Conservation (phyloP, 1,140 invertebrate species). For the Drosophila subobscura region DNA sequence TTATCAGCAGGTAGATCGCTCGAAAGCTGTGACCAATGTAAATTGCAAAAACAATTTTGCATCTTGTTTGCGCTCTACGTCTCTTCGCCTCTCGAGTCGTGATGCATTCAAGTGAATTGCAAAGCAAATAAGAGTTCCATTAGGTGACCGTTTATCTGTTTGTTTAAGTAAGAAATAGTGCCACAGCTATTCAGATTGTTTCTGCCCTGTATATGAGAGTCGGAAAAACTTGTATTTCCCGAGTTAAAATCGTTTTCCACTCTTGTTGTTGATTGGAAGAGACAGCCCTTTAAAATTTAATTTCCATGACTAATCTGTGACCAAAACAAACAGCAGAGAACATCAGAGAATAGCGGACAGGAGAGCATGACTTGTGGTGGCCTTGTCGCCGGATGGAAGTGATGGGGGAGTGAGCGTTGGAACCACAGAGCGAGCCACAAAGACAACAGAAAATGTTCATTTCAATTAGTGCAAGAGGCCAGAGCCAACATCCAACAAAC, state of each 20-base stretch:
- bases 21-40: too few species aligned
- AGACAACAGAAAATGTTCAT: slow-evolving; percentile 65
- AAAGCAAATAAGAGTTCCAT: too few species aligned
- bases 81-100: too few species aligned
- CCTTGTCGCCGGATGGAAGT: slow-evolving; percentile 3
- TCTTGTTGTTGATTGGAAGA: neutral
- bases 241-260: neutral
- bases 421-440: slow-evolving; percentile 8
- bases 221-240: too few species aligned
- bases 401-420: slow-evolving; percentile 21
- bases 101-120: too few species aligned
- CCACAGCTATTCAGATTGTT: too few species aligned
- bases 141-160: too few species aligned
- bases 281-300: slow-evolving; percentile 10
- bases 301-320: slow-evolving; percentile 37
- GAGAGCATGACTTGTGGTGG: slow-evolving; percentile 40
- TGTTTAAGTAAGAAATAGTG: too few species aligned
- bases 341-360: slow-evolving; percentile 9
- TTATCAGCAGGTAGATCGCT: too few species aligned
- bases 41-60: too few species aligned
- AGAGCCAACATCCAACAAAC: slow-evolving; percentile 20
- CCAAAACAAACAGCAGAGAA: slow-evolving; percentile 35
- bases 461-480: slow-evolving; percentile 63
- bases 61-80: too few species aligned
- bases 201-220: too few species aligned